Evolutionary conservation across 2,888 invertebrate genomes (phyloP).

Genomic region (Habroteleia sp.): DNA sequence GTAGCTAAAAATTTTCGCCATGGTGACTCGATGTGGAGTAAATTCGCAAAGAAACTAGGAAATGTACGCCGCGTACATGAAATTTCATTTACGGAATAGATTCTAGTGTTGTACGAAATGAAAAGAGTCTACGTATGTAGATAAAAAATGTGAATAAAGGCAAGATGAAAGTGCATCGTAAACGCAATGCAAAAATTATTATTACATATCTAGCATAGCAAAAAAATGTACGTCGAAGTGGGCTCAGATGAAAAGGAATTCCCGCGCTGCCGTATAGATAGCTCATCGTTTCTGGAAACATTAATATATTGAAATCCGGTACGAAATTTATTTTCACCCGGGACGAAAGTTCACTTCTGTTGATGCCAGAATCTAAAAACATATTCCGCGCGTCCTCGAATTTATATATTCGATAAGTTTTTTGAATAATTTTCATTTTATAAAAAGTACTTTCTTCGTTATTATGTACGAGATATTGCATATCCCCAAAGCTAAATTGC

Average conservation of each 20-base stretch:
- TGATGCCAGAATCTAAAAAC: neutral
- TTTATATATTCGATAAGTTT: neutral
- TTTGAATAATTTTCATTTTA: too few species aligned
- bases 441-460: too few species aligned
- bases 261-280: conserved; percentile 5
- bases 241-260: conserved; percentile 3
- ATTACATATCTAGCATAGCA: conserved; percentile 20
- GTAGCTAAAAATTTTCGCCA: conserved; percentile 21
- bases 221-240: conserved; percentile 4
- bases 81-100: conserved; percentile 48
- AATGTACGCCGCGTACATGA: conserved; percentile 22
- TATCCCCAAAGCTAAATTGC: too few species aligned
- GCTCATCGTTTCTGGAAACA: conserved; percentile 16
- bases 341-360: neutral
- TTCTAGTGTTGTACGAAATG: conserved; percentile 37
- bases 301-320: conserved; percentile 32
- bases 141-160: conserved; percentile 28
- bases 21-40: conserved; percentile 24
- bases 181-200: conserved; percentile 45
- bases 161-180: conserved; percentile 48
- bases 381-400: neutral
- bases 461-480: too few species aligned
- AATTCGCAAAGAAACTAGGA: conserved; percentile 34
- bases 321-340: conserved; percentile 1
- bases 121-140: conserved; percentile 22